Percentiles rank a stretch among this genome's conserved stretches.
Evolutionary conservation across 2,888 invertebrate species (phyloP).

Genomic region (Theretra japonica): DNA sequence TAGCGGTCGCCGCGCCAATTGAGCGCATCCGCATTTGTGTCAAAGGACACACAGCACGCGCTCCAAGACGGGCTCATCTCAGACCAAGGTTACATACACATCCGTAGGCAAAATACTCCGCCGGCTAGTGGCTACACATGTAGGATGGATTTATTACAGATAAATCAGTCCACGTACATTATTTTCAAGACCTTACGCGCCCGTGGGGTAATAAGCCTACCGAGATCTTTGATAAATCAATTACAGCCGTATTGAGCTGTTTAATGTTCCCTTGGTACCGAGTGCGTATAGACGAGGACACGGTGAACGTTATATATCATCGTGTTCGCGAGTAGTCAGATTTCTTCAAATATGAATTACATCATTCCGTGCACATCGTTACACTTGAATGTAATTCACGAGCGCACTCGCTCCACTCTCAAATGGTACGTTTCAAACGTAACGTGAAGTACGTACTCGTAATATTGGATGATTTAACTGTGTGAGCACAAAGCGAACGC

Average conservation of each 20-base stretch:
- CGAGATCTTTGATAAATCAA: conserved; percentile 21
- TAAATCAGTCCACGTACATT: conserved; percentile 34
- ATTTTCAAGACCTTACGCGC: conserved; percentile 15
- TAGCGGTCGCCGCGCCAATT: conserved; percentile 77
- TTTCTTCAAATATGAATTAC: conserved; percentile 16
- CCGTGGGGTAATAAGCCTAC: background rate
- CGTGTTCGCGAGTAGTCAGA: background rate
- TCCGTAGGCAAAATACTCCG: conserved; percentile 63
- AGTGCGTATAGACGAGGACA: background rate
- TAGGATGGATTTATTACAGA: conserved; percentile 55
- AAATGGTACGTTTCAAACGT: conserved; percentile 16
- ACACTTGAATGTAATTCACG: conserved; percentile 14
- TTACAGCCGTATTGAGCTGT: background rate
- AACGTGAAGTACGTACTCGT: conserved; percentile 25
- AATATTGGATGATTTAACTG: conserved; percentile 26
- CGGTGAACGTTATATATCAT: background rate
- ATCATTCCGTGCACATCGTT: conserved; percentile 22
- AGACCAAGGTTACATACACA: conserved; percentile 73
- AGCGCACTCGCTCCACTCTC: conserved; percentile 25
- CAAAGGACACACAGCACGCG: conserved; percentile 80
- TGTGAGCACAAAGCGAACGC: conserved; percentile 33
- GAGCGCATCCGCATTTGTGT: conserved; percentile 82
- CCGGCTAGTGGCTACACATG: conserved; percentile 47
- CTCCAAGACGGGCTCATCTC: conserved; percentile 77
- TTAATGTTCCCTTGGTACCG: background rate